Base-by-base conservation (phyloP, 2,888 invertebrate genomes). In the Rhamphomyia laevipes region DNA sequence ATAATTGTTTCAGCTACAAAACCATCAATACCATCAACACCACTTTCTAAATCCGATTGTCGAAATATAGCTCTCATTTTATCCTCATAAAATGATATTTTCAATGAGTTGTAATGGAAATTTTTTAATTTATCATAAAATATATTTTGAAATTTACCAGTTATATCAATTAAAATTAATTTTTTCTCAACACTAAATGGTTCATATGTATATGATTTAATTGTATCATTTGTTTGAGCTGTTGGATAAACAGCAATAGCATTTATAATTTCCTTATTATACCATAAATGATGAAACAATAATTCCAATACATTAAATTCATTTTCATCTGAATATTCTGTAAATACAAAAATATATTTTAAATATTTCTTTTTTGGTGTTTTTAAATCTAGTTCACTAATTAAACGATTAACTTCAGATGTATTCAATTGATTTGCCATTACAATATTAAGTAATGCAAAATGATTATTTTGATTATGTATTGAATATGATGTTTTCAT, bases 21-120 rank as follows among this genome's bases (percentile, higher is more conserved):
- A 4, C 62, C 64, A 54, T 65, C 63, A 2, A 59, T 50, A 2
- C 56, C 59, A 1, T 41, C 43, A 33, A 58, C 64, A 1, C 61
- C 63, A 1, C 51, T 42, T 5, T 49, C 6, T n/a, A 35, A 35
- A 35, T 35, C n/a, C 2, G 2, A n/a, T 51, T 1, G 46, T 7
- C 9, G 53, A 0, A 64, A 62, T 3, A 59, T 10, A 0, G 66
- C 65, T 2, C 63, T 55, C 38, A 63, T 38, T 0, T 58, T 58
- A 15, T 64, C 58, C 4, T 46, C 44, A 30, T 68, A 67, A 59
- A 66, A 64, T 2, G 63, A 61, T 4, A 59, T 59, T 1, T 59
- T 57, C 4, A 67, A 16, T 9, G 59, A 53, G 40, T 52, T 59
- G 2, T 59, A 62, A 33, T 52, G 55, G 3, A 66, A 48, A 48